phyloP scores from a whole-genome alignment of 2,888 invertebrate species.

The Flexamia atlantica region DNA sequence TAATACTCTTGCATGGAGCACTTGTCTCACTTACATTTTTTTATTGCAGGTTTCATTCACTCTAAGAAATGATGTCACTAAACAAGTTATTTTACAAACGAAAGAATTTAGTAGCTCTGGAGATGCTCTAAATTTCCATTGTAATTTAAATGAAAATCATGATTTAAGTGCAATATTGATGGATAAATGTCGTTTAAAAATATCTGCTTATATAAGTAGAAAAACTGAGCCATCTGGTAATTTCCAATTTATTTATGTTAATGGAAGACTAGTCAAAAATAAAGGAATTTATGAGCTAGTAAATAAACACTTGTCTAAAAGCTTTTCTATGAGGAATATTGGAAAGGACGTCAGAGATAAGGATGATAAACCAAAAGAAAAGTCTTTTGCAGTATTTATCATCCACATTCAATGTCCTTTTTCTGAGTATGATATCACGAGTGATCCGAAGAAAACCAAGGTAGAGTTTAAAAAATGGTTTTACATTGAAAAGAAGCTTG shows the following conservation, averaged over 20 bases:
- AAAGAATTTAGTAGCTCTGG: slow-evolving; percentile 70
- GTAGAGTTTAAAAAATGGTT: slow-evolving; percentile 79
- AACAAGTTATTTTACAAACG: slow-evolving; percentile 79
- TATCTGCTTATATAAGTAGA: slow-evolving; percentile 79
- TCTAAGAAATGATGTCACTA: slow-evolving; percentile 81
- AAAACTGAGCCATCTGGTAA: slow-evolving; percentile 75
- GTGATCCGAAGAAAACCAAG: slow-evolving; percentile 76
- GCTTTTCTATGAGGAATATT: slow-evolving; percentile 65
- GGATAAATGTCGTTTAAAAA: slow-evolving; percentile 73
- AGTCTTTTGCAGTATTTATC: slow-evolving; percentile 76
- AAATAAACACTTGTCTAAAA: slow-evolving; percentile 73
- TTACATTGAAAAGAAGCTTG: slow-evolving; percentile 41
- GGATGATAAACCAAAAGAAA: slow-evolving; percentile 62
- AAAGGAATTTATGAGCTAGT: slow-evolving; percentile 77
- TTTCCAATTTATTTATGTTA: slow-evolving; percentile 82
- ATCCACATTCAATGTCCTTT: slow-evolving; percentile 78
- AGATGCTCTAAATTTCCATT: slow-evolving; percentile 74
- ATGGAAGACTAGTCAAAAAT: slow-evolving; percentile 78
- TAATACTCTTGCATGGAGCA: too few relatives aligned
- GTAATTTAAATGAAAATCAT: slow-evolving; percentile 67
- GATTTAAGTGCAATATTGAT: not conserved
- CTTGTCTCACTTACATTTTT: too few relatives aligned
- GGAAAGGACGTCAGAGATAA: slow-evolving; percentile 62
- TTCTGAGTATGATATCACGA: slow-evolving; percentile 76
- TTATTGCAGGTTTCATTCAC: slow-evolving; percentile 78